Conservation (phyloP, 2,888 invertebrate species). For the Adelognathus sp. region DNA sequence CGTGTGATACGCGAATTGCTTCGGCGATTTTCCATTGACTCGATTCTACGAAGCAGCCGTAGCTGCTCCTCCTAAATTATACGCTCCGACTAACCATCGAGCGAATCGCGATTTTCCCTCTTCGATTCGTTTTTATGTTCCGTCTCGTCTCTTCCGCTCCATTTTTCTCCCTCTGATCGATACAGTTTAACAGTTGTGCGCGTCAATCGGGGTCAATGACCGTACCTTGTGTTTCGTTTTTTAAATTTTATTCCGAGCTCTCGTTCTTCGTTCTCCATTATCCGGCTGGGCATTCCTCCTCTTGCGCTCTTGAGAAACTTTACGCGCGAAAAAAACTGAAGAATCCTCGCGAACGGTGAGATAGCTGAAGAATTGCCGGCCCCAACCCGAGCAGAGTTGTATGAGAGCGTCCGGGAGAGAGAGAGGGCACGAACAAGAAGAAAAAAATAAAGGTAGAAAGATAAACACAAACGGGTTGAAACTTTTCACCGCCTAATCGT, state of each 20-base stretch:
- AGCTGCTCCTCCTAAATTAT: conserved; percentile 45
- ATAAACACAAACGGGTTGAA: conserved; percentile 52
- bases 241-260: background rate
- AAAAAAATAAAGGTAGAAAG: conserved; percentile 30
- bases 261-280: background rate
- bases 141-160: background rate
- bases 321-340: conserved; percentile 47
- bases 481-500: conserved; percentile 58
- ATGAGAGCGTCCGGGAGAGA: background rate
- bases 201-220: conserved; percentile 30
- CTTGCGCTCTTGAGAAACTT: conserved; percentile 43
- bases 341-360: conserved; percentile 31
- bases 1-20: conserved; percentile 50
- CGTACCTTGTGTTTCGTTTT: conserved; percentile 25
- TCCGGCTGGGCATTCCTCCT: background rate
- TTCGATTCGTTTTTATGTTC: background rate
- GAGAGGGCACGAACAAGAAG: background rate
- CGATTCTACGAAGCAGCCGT: too few species aligned
- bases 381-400: background rate
- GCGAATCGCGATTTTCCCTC: conserved; percentile 13
- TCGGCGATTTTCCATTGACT: conserved; percentile 51
- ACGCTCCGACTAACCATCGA: conserved; percentile 37
- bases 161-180: conserved; percentile 28
- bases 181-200: conserved; percentile 43
- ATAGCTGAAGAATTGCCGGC: conserved; percentile 27